Conservation (phyloP, 1,140 invertebrate genomes). For the Hesperophylax magnus region DNA sequence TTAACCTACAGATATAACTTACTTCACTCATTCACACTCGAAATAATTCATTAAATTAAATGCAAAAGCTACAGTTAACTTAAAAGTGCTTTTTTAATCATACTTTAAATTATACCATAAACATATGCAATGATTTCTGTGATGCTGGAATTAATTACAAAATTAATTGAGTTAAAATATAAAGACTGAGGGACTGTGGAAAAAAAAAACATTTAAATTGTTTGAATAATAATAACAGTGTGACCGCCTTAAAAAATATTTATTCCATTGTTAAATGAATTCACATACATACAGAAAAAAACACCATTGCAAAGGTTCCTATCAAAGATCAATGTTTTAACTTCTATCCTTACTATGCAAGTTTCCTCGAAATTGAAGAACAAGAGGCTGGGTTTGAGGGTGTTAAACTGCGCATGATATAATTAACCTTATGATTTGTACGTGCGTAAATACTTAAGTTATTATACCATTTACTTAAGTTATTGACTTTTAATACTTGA, state of each 20-base stretch:
- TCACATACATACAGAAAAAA: slow-evolving; percentile 11
- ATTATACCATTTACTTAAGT: slow-evolving; percentile 18
- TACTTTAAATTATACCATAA: no score
- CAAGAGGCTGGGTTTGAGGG: no score
- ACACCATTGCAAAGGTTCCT: not conserved
- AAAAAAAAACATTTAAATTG: no score
- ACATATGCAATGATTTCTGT: no score
- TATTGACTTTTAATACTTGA: slow-evolving; percentile 29
- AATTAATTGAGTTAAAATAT: no score
- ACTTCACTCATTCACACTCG: slow-evolving; percentile 9
- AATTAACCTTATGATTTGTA: slow-evolving; percentile 13
- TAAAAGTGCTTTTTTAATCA: not conserved
- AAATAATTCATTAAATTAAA: slow-evolving; percentile 13
- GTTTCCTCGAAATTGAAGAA: no score
- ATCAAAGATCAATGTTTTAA: not conserved
- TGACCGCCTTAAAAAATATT: no score
- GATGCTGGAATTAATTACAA: no score
- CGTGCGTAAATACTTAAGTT: slow-evolving; percentile 26
- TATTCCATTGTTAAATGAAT: no score
- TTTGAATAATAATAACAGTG: no score
- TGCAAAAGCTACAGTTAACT: slow-evolving; percentile 26
- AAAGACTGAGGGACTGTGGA: no score
- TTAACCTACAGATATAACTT: slow-evolving; percentile 26
- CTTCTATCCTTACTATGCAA: no score
- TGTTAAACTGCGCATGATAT: not conserved